Percentiles rank a stretch among this genome's conserved stretches.
Conservation (phyloP, 1,140 invertebrate species). For the Hyles euphorbiae region DNA sequence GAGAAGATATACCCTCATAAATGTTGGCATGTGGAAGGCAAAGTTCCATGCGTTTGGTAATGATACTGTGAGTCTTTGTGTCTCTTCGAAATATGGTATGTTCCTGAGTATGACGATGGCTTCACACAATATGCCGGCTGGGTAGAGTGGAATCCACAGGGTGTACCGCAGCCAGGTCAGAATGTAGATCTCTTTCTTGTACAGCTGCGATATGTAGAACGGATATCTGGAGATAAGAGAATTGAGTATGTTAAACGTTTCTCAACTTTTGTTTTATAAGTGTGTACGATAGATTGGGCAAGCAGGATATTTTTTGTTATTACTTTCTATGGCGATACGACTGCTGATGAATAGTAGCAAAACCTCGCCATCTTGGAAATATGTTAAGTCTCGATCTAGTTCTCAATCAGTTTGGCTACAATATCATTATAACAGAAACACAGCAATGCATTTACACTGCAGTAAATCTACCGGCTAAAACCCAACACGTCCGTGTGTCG, state of each 20-base stretch:
- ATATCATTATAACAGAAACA: no score
- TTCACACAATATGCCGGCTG: slow-evolving; percentile 92
- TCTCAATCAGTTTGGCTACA: no score
- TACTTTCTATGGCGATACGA: no score
- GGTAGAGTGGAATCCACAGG: slow-evolving; percentile 95
- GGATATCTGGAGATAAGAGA: slow-evolving; percentile 83
- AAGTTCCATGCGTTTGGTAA: slow-evolving; percentile 92
- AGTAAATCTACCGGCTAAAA: no score
- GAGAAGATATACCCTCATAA: slow-evolving; percentile 87
- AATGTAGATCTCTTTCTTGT: slow-evolving; percentile 83
- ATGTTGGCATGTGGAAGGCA: slow-evolving; percentile 88
- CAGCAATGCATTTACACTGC: no score
- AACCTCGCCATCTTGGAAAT: no score
- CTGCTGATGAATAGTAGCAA: no score
- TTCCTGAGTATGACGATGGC: slow-evolving; percentile 86
- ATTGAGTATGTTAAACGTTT: neutral
- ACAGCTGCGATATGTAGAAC: slow-evolving; percentile 90
- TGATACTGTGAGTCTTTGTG: slow-evolving; percentile 83
- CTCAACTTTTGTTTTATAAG: no score
- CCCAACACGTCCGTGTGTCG: no score
- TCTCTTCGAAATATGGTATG: slow-evolving; percentile 94
- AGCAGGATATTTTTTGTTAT: no score
- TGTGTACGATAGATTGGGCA: no score
- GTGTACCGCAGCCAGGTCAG: slow-evolving; percentile 96
- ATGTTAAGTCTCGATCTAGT: no score